These are phyloP conservation scores for Microcebus tavaratra DNA, from an alignment of 2,113 vertebrate genomes.

Conservation along the genomic window DNA sequence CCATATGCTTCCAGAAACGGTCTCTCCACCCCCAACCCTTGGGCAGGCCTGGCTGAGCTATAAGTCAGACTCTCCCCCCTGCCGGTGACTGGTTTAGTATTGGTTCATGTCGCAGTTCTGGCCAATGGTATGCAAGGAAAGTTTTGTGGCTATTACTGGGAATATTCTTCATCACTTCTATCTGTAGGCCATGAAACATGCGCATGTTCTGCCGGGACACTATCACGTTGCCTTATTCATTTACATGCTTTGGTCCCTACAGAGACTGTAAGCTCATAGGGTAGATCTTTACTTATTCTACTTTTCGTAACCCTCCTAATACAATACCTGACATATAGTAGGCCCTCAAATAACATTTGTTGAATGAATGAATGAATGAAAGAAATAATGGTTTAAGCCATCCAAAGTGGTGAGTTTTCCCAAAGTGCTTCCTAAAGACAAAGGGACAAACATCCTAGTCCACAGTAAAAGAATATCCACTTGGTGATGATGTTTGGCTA, in stretches of 20 bases:
- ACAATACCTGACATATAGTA: background rate
- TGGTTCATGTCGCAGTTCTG: background rate
- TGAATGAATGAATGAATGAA: background rate
- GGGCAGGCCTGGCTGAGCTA: background rate
- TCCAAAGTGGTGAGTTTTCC: constrained; percentile 68
- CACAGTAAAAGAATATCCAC: background rate
- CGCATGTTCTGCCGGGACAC: background rate
- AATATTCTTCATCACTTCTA: background rate
- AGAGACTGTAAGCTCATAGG: background rate
- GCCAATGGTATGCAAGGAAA: background rate
- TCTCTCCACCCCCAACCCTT: background rate
- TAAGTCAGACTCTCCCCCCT: background rate
- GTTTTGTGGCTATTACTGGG: background rate
- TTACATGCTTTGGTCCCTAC: background rate
- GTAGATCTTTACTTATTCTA: background rate
- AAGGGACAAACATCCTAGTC: background rate
- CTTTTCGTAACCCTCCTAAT: background rate
- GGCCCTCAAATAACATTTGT: background rate
- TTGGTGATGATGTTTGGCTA: background rate
- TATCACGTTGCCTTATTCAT: background rate
- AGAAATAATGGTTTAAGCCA: constrained; percentile 41
- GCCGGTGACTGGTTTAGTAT: background rate
- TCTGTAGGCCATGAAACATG: background rate
- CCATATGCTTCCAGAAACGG: background rate
- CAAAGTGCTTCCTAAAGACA: constrained; percentile 38